A percentile compares a stretch with the other conserved stretches of the same genome.
Conservation (phyloP, 2,113 vertebrate genomes). For the Atrichornis clamosus region DNA sequence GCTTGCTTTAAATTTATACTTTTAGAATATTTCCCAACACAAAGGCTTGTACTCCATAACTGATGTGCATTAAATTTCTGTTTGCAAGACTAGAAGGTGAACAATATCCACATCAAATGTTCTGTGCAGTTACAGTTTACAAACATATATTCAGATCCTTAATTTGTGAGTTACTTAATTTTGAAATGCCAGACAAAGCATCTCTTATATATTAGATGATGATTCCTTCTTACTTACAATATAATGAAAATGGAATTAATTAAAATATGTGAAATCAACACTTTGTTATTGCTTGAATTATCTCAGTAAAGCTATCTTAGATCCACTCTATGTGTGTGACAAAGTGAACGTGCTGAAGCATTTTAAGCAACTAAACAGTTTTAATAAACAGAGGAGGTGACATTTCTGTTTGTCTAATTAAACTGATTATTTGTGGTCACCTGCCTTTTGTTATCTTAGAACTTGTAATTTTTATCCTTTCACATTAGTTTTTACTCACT, state of each 20-base stretch:
- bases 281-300: not conserved
- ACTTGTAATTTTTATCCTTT: not conserved
- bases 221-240: not conserved
- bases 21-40: not conserved
- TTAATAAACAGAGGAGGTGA: not conserved
- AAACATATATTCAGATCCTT: not conserved
- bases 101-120: not conserved
- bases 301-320: not conserved
- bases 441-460: not conserved
- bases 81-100: not conserved
- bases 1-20: not conserved
- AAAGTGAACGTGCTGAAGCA: not conserved
- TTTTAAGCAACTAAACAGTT: not conserved
- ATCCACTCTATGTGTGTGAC: not conserved
- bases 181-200: not conserved
- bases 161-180: slow-evolving; percentile 3
- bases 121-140: not conserved
- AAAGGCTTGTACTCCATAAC: not conserved
- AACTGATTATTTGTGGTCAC: not conserved
- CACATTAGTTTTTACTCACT: not conserved
- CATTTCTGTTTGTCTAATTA: not conserved
- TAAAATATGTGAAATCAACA: not conserved
- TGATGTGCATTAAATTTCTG: not conserved
- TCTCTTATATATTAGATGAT: not conserved
- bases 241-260: slow-evolving; percentile 9